Evolutionary conservation across 1,140 invertebrate species (phyloP), one percentile per base, ranked within the genome.

Genomic region (Colletes latitarsis): DNA sequence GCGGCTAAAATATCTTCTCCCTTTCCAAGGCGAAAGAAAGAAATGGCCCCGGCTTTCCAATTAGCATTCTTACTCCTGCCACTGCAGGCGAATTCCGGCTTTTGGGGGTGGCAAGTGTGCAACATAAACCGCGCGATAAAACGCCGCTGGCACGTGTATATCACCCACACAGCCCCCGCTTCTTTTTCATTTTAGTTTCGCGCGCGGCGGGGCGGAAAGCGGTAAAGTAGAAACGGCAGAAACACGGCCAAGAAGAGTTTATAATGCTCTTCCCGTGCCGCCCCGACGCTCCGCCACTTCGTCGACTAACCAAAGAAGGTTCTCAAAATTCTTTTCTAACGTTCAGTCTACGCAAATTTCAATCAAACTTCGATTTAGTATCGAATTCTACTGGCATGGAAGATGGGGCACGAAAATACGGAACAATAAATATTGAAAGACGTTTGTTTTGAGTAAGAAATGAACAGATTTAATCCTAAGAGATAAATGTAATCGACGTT

Each of bases 41-140:
- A 85, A 90, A 89, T 85, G 77, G 81, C 64, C 82, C 73, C 64
- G 77, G 81, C 77, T 85, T 90, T 90, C 89, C 89, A 91, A 91
- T 91, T 91, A 91, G 89, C 88, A 88, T 88, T 90, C 85, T 90
- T 88, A 88, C 87, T 78, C 82, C 73, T 72, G 64, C 53, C 81
- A 43, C 64, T 67, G 77, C 75, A 77, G 81, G 77, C 86, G 78
- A 87, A 83, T 74, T 77, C 76, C 75, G 72, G 75, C 84, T 86
- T 84, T 73, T 81, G 62, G 80, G 81, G 57, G 83, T 83, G 74
- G 82, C 79, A 76, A 84, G 84, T 78, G 86, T 82, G 64, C 83
- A 84, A 88, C 83, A 88, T 88, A 91, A 92, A 91, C 89, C 87
- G 84, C 87, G 88, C 90, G 88, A 91, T 92, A 90, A 91, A 92